phyloP scores from a whole-genome alignment of 2,797 vertebrate species.

The Anabacerthia variegaticeps region DNA sequence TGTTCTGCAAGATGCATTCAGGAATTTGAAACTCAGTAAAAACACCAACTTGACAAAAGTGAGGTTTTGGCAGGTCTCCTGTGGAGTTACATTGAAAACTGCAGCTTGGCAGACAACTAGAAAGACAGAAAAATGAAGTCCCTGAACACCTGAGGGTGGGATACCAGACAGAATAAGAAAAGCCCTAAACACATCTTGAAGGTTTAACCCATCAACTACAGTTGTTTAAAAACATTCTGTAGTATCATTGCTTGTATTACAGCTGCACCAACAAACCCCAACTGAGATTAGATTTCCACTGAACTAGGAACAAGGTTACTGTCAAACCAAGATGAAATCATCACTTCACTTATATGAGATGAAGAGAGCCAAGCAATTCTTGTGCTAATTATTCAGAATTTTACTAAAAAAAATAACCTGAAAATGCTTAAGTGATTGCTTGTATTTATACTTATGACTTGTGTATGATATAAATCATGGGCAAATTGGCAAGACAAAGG shows the following conservation, averaged over 20 bases:
- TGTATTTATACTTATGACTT: not conserved
- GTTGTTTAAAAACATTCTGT: not conserved
- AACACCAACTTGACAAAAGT: constrained; percentile 13
- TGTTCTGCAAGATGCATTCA: not conserved
- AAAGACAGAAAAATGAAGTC: constrained; percentile 14
- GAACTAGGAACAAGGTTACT: not conserved
- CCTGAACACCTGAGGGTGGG: not conserved
- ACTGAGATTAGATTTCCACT: not conserved
- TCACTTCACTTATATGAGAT: not conserved
- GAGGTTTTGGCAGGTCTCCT: constrained; percentile 33
- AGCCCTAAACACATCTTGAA: not conserved
- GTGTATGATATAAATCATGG: not conserved
- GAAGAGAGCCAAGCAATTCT: not conserved
- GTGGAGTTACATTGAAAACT: constrained; percentile 18
- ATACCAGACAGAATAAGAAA: not conserved
- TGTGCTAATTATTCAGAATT: not conserved
- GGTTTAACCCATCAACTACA: not conserved
- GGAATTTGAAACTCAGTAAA: not conserved
- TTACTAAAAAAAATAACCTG: not conserved
- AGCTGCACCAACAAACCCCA: not conserved
- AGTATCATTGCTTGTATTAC: not conserved
- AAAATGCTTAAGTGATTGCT: not conserved
- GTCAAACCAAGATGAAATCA: not conserved
- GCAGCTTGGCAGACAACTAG: not conserved
- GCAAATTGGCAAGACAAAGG: not conserved